These are phyloP conservation scores for Camelus bactrianus DNA, from an alignment of 2,113 vertebrate species.

Conservation along the genomic window DNA sequence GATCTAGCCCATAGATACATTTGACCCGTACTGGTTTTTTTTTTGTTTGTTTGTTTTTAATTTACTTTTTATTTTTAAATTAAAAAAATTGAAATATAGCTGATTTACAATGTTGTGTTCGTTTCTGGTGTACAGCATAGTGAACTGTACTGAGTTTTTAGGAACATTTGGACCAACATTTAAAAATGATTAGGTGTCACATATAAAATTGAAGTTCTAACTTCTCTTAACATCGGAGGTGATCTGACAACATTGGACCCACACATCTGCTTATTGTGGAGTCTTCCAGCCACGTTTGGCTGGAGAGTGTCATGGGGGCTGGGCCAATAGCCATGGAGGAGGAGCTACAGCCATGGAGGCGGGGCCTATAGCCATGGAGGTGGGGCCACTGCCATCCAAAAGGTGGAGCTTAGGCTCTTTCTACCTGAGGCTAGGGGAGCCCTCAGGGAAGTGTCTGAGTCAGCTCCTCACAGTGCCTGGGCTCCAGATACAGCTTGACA, in stretches of 20 bases:
- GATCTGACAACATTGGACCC: accelerated
- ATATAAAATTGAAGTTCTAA: background rate
- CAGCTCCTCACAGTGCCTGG: background rate
- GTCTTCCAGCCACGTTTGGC: background rate
- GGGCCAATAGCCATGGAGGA: accelerated
- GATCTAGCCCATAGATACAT: background rate
- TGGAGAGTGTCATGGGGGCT: background rate
- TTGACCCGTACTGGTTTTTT: background rate
- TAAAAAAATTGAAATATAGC: too few species aligned
- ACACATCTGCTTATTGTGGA: background rate
- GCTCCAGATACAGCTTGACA: slow-evolving; percentile 62
- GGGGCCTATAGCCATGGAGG: accelerated
- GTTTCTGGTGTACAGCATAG: too few species aligned
- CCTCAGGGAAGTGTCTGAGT: background rate
- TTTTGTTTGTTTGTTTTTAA: too few species aligned
- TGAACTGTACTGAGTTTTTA: background rate
- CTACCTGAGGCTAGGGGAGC: background rate
- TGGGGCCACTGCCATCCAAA: background rate
- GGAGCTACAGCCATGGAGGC: background rate
- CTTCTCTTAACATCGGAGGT: background rate
- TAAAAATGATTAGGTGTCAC: background rate
- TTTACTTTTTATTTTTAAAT: too few species aligned
- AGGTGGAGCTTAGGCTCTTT: background rate
- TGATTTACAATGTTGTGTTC: too few species aligned
- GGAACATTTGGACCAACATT: background rate